A percentile compares a stretch with the other conserved stretches of the same genome.
These are phyloP conservation scores for Merops nubicus DNA, from an alignment of 2,113 vertebrate genomes.

Conservation along the genomic window DNA sequence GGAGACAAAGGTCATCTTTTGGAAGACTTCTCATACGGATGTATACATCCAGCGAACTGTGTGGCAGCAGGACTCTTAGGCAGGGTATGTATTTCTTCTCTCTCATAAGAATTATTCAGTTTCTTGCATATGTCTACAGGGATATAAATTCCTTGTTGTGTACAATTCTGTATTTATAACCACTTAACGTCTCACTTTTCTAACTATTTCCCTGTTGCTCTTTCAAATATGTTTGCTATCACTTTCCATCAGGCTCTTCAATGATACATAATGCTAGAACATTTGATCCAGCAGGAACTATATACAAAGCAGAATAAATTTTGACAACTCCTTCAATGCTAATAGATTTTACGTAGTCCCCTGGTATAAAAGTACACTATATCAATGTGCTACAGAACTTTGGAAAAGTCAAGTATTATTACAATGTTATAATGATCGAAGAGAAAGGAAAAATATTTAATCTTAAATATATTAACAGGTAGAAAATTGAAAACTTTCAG, in stretches of 20 bases:
- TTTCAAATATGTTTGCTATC: not conserved
- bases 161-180: not conserved
- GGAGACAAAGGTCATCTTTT: not conserved
- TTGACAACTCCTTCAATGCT: not conserved
- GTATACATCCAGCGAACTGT: not conserved
- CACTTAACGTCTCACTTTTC: accelerated
- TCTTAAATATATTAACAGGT: not conserved
- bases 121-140: not conserved
- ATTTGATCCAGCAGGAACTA: not conserved
- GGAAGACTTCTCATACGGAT: not conserved
- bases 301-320: not conserved
- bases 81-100: not conserved
- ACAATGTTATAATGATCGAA: not conserved
- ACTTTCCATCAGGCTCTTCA: not conserved
- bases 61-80: not conserved
- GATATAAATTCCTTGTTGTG: not conserved
- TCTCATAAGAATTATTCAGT: not conserved
- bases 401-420: not conserved
- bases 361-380: not conserved
- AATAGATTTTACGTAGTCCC: not conserved
- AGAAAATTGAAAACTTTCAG: not conserved
- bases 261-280: not conserved
- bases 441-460: not conserved
- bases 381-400: not conserved
- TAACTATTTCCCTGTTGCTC: not conserved